A percentile compares a stretch with the other conserved stretches of the same genome.
Conservation (phyloP, 2,113 vertebrate species). For the Spea bombifrons region DNA sequence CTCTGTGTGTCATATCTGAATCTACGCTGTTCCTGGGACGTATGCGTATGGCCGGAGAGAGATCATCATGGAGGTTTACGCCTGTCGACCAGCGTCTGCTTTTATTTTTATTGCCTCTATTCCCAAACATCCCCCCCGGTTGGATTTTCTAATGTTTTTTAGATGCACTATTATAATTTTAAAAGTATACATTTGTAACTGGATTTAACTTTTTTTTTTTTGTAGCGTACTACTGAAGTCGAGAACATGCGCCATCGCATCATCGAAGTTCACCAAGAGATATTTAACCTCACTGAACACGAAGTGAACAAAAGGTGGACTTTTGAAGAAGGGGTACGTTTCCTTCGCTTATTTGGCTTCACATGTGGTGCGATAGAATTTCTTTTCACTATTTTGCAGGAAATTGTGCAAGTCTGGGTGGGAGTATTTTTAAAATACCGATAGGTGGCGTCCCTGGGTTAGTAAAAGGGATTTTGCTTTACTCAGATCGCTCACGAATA, state of each 20-base stretch:
- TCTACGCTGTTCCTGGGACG: no score
- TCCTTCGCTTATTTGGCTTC: neutral
- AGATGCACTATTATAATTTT: neutral
- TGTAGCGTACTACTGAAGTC: conserved; percentile 92
- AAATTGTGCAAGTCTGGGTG: no score
- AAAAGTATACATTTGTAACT: neutral
- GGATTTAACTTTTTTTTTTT: conserved; percentile 22
- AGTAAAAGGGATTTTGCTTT: no score
- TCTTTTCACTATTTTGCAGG: no score
- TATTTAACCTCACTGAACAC: conserved; percentile 96
- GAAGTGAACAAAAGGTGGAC: conserved; percentile 98
- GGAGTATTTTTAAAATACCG: no score
- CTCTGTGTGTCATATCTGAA: no score
- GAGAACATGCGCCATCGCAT: conserved; percentile 98
- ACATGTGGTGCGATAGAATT: neutral
- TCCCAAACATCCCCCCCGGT: neutral
- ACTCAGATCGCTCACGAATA: neutral
- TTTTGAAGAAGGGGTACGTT: conserved; percentile 94
- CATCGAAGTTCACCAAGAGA: conserved; percentile 91
- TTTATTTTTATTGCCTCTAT: neutral
- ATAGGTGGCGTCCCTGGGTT: no score
- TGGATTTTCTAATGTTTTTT: no score
- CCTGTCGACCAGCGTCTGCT: no score
- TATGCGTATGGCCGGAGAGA: no score
- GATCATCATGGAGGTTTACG: neutral